A percentile compares a stretch with the other conserved stretches of the same genome.
Evolutionary conservation across 1,140 invertebrate species (phyloP).

Genomic region (Lethrus apterus): DNA sequence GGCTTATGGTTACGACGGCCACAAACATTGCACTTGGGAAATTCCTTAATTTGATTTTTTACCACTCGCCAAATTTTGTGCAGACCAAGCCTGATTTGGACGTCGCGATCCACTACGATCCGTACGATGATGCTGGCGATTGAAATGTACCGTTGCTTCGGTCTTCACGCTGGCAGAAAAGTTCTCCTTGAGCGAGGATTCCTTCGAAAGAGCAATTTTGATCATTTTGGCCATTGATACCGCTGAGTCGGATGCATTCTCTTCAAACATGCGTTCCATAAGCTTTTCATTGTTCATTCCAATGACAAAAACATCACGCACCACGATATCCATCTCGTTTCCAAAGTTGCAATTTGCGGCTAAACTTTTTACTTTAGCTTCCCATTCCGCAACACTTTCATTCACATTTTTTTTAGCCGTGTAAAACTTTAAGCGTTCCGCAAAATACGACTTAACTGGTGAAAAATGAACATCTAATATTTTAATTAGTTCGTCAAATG

Average conservation of each 20-base stretch:
- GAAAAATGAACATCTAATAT: too few species aligned
- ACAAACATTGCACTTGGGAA: too few species aligned
- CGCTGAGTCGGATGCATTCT: slow-evolving; percentile 10
- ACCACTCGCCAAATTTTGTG: too few species aligned
- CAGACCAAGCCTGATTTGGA: too few species aligned
- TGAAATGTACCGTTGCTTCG: too few species aligned
- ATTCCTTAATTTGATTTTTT: too few species aligned
- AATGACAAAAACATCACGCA: slow-evolving; percentile 16
- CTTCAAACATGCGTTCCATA: slow-evolving; percentile 15
- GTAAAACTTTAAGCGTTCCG: slow-evolving; percentile 16
- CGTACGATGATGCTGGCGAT: too few species aligned
- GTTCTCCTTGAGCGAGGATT: slow-evolving; percentile 12
- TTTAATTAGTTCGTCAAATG: too few species aligned
- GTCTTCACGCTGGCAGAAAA: too few species aligned
- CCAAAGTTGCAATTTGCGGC: slow-evolving; percentile 11
- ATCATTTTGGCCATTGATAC: slow-evolving; percentile 5
- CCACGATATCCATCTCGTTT: slow-evolving; percentile 3
- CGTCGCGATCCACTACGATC: too few species aligned
- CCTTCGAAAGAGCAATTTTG: slow-evolving; percentile 14
- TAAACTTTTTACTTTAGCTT: slow-evolving; percentile 13
- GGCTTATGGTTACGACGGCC: too few species aligned
- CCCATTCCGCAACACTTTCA: slow-evolving; percentile 14
- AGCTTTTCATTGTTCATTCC: slow-evolving; percentile 12
- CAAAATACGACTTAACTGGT: slow-evolving; percentile 16
- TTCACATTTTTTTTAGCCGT: slow-evolving; percentile 1